phyloP scores from a whole-genome alignment of 2,113 vertebrate genomes.

The Dendropsophus ebraccatus region DNA sequence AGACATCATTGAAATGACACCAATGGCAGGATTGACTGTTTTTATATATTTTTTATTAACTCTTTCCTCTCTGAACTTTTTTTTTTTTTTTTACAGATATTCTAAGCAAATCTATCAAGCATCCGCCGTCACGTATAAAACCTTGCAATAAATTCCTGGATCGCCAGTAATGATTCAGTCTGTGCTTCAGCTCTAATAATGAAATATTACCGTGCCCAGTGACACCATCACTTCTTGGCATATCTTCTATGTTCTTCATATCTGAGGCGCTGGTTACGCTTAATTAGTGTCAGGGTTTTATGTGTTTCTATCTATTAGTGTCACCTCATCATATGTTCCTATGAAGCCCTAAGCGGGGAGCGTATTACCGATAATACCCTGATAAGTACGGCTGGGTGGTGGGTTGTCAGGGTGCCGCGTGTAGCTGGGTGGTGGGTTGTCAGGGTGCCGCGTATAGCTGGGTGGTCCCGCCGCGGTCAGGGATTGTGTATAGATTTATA shows the following conservation, averaged over 20 bases:
- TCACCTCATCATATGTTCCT: constrained; percentile 4
- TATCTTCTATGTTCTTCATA: background rate
- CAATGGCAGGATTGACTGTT: too few species aligned
- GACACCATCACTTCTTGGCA: constrained; percentile 15
- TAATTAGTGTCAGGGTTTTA: constrained; percentile 43
- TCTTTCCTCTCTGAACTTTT: too few species aligned
- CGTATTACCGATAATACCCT: background rate
- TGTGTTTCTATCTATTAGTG: constrained; percentile 25
- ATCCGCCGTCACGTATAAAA: background rate
- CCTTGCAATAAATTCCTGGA: background rate
- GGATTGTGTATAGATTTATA: background rate
- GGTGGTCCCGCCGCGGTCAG: background rate
- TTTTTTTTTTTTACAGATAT: too few species aligned
- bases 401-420: background rate
- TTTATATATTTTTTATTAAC: too few species aligned
- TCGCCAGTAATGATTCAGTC: background rate
- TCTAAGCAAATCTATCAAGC: background rate
- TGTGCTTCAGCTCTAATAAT: background rate
- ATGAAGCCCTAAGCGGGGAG: background rate
- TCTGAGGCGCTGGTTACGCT: constrained; percentile 2
- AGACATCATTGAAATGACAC: too few species aligned
- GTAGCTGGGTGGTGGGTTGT: background rate
- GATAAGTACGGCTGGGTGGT: background rate
- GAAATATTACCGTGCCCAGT: background rate
- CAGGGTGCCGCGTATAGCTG: background rate